phyloP scores from a whole-genome alignment of 1,140 invertebrate genomes.

The Cotesia chilonis region DNA sequence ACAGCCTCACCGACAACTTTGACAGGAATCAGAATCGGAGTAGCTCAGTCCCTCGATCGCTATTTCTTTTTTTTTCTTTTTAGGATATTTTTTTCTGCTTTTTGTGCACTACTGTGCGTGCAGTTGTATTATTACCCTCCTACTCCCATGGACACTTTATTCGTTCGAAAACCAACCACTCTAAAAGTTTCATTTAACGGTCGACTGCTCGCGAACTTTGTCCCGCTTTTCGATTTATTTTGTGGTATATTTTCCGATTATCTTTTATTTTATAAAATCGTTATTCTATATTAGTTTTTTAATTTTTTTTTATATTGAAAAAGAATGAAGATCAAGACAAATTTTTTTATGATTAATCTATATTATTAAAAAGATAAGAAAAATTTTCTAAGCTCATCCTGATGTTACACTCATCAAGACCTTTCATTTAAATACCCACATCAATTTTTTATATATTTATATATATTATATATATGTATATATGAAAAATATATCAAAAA shows the following conservation, averaged over 20 bases:
- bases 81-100: slow-evolving; percentile 2
- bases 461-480: too few relatives aligned
- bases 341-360: too few relatives aligned
- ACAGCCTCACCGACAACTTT: slow-evolving; percentile 29
- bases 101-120: neutral
- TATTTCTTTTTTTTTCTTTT: slow-evolving; percentile 15
- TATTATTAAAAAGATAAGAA: too few relatives aligned
- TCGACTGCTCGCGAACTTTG: slow-evolving; percentile 31
- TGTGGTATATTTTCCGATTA: slow-evolving; percentile 23
- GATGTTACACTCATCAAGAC: too few relatives aligned
- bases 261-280: neutral
- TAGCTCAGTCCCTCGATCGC: slow-evolving; percentile 9
- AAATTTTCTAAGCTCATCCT: too few relatives aligned
- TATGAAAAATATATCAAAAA: too few relatives aligned
- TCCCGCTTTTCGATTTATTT: slow-evolving; percentile 34
- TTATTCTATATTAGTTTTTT: neutral
- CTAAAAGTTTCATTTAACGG: slow-evolving; percentile 39
- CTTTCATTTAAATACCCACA: too few relatives aligned
- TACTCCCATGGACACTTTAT: slow-evolving; percentile 12
- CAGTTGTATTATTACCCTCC: neutral
- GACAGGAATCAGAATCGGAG: slow-evolving; percentile 28
- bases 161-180: slow-evolving; percentile 26
- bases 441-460: too few relatives aligned
- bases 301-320: neutral
- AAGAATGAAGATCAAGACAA: neutral